phyloP scores from a whole-genome alignment of 2,888 invertebrate genomes.

The Sclerodermus sp. region DNA sequence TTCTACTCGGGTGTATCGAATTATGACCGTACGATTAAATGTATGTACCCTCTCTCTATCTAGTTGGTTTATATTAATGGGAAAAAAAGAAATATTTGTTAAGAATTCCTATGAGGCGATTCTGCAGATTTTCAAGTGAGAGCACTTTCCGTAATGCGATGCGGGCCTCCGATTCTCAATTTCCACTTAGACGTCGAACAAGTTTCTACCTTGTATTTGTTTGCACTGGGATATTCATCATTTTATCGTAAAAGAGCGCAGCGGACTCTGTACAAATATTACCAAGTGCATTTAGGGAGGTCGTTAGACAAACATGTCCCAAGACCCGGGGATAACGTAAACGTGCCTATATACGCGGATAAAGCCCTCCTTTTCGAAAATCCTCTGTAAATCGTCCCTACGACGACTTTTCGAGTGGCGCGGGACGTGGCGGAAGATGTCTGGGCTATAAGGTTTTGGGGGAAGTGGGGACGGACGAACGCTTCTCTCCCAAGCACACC shows the following conservation, averaged over 20 bases:
- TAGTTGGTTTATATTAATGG: too few species aligned
- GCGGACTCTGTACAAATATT: conserved; percentile 24
- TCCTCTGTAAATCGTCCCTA: conserved; percentile 25
- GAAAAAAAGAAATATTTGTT: too few species aligned
- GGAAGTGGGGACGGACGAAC: too few species aligned
- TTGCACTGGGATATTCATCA: conserved; percentile 24
- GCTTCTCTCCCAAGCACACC: too few species aligned
- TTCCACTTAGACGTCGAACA: conserved; percentile 7
- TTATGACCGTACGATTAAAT: too few species aligned
- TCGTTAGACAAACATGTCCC: conserved; percentile 25
- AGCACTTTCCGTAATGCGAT: too few species aligned
- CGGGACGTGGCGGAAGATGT: too few species aligned
- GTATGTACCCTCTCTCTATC: too few species aligned
- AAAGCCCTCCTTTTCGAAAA: conserved; percentile 25
- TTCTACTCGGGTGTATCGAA: too few species aligned
- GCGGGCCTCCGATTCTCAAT: not conserved
- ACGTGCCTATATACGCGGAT: conserved; percentile 14
- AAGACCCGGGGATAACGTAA: conserved; percentile 15
- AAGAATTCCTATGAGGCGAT: too few species aligned
- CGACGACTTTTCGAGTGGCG: conserved; percentile 9
- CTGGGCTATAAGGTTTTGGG: too few species aligned
- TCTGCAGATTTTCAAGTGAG: too few species aligned
- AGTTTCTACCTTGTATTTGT: conserved; percentile 20
- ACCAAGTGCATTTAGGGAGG: conserved; percentile 24
- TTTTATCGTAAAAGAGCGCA: conserved; percentile 22